Evolutionary conservation across 1,140 invertebrate genomes (phyloP), one percentile per base, ranked within the genome.

Genomic region (Lordiphosa mommai): DNA sequence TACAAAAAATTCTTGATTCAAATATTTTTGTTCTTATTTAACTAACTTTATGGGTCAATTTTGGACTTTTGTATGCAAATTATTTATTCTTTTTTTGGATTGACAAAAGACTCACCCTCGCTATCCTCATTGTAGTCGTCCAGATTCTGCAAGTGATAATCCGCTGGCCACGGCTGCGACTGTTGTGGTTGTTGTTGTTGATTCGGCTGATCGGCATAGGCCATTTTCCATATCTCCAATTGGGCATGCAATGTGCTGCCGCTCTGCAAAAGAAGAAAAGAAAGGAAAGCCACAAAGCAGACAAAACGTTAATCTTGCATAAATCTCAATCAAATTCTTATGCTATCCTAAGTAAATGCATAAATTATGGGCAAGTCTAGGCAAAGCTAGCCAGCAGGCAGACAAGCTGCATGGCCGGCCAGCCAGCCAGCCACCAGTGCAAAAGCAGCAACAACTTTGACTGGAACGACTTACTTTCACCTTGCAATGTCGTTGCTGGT

Each of bases 151-250:
- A 58, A 20, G 38, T 43, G 41, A 70, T 61, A 76, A 44, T 47
- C 60, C 29, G 37, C 29, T 36, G 59, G 49, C 77, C 76, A 82
- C 20, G 53, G 36, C 52, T 63, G 55, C 33, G 41, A 43, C 9
- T 59, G 52, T 9, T 12, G 61, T 29, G 61, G 64, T 56, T 20
- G 48, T 36, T 59, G 36, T 33, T 68, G 58, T 14, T 41, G 63
- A 47, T 60, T 47, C 37, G 74, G 60, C 60, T 84, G 77, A 60
- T 87, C 82, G 47, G 61, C 77, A 40, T 85, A 88, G 47, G 87
- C 91, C 70, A 95, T 94, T 49, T 96, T 96, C 96, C 96, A 98
- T 49, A 98, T 95, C 88, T 98, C 96, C 72, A 98, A 88, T 79
- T 97, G 95, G 29, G 95, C 95, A 88, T 95, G 94, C 34, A 98